A percentile compares a stretch with the other conserved stretches of the same genome.
Conservation (phyloP, 2,797 vertebrate species). For the Arctocebus calabarensis region DNA sequence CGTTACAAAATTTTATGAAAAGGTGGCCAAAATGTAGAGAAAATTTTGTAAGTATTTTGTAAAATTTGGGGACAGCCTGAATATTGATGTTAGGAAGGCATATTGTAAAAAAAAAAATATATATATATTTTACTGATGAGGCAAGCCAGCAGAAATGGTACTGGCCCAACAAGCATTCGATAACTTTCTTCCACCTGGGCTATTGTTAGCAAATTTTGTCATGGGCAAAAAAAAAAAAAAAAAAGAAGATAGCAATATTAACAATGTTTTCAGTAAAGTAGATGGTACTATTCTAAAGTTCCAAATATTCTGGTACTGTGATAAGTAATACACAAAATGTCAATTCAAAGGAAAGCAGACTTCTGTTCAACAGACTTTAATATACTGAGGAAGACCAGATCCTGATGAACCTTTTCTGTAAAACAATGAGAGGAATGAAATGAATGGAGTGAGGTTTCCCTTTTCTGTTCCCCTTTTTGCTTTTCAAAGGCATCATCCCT, state of each 20-base stretch:
- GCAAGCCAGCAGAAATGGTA: not conserved
- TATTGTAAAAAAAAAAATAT: not conserved
- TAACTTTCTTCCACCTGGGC: not conserved
- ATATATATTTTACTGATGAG: not conserved
- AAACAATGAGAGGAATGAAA: not conserved
- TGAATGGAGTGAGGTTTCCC: not conserved
- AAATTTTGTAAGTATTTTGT: too few relatives aligned
- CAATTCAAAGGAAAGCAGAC: constrained; percentile 7
- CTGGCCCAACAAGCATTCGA: not conserved
- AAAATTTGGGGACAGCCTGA: too few relatives aligned
- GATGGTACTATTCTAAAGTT: not conserved
- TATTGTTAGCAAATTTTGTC: not conserved
- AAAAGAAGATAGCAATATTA: not conserved
- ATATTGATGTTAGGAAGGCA: not conserved
- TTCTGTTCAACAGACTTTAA: not conserved
- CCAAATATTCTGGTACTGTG: not conserved
- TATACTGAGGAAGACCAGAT: not conserved
- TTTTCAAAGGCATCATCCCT: not conserved
- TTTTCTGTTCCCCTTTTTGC: not conserved
- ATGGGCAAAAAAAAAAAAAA: not conserved
- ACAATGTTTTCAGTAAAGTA: constrained; percentile 1
- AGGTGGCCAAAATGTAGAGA: too few relatives aligned
- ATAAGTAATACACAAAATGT: not conserved
- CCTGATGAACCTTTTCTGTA: not conserved
- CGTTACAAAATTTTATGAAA: too few relatives aligned